phyloP scores from a whole-genome alignment of 2,113 vertebrate genomes.

The Pongo pygmaeus region DNA sequence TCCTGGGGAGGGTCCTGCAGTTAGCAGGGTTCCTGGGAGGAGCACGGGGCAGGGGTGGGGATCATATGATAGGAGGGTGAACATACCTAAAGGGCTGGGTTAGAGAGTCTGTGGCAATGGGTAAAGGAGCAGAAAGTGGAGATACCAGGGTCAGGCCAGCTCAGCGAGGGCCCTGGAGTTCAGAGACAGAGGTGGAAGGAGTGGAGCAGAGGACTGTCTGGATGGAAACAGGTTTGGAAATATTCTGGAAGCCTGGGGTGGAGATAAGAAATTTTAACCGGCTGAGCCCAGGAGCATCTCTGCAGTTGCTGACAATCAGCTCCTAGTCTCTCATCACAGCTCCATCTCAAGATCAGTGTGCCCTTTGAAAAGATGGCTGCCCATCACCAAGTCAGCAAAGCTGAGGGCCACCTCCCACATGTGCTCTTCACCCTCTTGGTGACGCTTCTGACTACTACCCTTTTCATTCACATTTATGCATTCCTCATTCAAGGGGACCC shows the following conservation, averaged over 20 bases:
- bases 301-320: not conserved
- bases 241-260: too few species aligned
- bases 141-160: rapidly evolving
- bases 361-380: too few species aligned
- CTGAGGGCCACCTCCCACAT: not conserved
- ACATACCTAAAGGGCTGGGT: not conserved
- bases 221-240: not conserved
- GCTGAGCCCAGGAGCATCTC: not conserved
- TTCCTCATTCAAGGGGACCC: rapidly evolving
- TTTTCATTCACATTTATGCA: rapidly evolving
- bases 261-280: not conserved
- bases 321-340: not conserved
- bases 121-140: not conserved
- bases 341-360: not conserved
- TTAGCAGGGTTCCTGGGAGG: not conserved
- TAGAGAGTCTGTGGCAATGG: too few species aligned
- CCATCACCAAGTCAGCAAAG: too few species aligned
- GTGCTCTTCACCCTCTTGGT: rapidly evolving
- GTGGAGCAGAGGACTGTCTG: rapidly evolving
- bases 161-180: not conserved
- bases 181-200: not conserved
- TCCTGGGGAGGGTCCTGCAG: not conserved
- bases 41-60: not conserved
- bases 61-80: too few species aligned
- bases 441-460: rapidly evolving